Conservation (phyloP, 2,888 invertebrate species). For the Cheilosia scutellata region DNA sequence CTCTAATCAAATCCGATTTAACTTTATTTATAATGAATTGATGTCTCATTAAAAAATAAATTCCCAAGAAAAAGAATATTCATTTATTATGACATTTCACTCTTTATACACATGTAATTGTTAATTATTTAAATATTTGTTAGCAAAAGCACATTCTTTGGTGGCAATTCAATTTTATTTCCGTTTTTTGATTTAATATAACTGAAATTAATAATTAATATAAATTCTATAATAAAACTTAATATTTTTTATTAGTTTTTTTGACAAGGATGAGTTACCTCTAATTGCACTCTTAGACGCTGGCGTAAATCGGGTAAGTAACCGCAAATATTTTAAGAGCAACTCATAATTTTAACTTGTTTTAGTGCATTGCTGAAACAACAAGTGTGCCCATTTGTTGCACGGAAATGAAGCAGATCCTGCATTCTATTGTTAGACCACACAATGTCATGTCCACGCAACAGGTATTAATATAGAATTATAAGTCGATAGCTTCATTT, state of each 20-base stretch:
- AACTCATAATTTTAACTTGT: conserved; percentile 21
- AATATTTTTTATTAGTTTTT: conserved; percentile 88
- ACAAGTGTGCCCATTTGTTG: conserved; percentile 86
- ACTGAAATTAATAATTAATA: background rate
- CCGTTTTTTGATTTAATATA: background rate
- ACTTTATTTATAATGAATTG: no score
- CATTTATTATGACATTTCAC: no score
- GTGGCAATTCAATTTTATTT: background rate
- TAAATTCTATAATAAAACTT: background rate
- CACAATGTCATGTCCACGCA: conserved; percentile 91
- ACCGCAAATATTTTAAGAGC: background rate
- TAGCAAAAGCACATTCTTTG: no score
- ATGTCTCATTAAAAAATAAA: no score
- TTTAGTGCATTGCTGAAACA: conserved; percentile 89
- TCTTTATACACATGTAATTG: no score
- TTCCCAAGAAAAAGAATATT: no score
- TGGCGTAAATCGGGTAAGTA: conserved; percentile 94
- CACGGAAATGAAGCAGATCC: conserved; percentile 90
- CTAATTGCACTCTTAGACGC: conserved; percentile 91
- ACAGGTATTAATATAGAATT: conserved; percentile 80
- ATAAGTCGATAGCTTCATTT: background rate
- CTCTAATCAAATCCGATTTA: no score
- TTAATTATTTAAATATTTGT: no score
- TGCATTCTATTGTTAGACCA: conserved; percentile 90
- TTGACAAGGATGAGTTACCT: conserved; percentile 92